phyloP scores from a whole-genome alignment of 1,140 invertebrate species.

The Cephus cinctus region DNA sequence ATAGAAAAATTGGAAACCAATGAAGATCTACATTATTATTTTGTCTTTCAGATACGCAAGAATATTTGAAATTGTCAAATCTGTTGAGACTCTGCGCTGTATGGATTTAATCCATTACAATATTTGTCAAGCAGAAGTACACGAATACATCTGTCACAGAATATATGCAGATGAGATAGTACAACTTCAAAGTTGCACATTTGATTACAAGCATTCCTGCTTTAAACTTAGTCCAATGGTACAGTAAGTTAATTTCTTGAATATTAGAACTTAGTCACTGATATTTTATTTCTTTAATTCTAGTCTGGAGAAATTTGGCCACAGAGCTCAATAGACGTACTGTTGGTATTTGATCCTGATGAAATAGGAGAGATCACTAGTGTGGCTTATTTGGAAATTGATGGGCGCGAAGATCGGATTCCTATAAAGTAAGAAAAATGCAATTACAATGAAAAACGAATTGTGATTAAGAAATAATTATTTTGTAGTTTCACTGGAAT shows the following conservation, averaged over 20 bases:
- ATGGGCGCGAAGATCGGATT: conserved; percentile 37
- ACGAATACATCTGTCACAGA: conserved; percentile 33
- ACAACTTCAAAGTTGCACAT: conserved; percentile 28
- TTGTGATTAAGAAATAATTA: conserved; percentile 2
- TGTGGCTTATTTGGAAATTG: conserved; percentile 42
- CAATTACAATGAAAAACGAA: background rate
- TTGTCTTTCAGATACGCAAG: conserved; percentile 20
- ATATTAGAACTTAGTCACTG: background rate
- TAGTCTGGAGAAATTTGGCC: conserved; percentile 44
- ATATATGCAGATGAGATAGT: conserved; percentile 38
- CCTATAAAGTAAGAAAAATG: conserved; percentile 31
- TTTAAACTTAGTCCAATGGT: conserved; percentile 36
- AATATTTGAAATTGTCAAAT: conserved; percentile 21
- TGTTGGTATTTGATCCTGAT: conserved; percentile 36
- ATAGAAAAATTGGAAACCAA: too few species aligned
- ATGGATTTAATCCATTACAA: conserved; percentile 28
- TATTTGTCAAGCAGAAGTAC: conserved; percentile 27
- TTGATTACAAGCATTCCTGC: conserved; percentile 26
- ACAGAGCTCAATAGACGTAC: conserved; percentile 28
- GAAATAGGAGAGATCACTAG: conserved; percentile 28
- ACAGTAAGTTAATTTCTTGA: conserved; percentile 4
- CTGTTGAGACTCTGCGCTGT: conserved; percentile 18
- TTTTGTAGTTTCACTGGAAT: conserved; percentile 29
- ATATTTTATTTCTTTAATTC: conserved; percentile 1
- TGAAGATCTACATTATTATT: too few species aligned